phyloP scores from a whole-genome alignment of 2,888 invertebrate species.

The Antheraea yamamai region DNA sequence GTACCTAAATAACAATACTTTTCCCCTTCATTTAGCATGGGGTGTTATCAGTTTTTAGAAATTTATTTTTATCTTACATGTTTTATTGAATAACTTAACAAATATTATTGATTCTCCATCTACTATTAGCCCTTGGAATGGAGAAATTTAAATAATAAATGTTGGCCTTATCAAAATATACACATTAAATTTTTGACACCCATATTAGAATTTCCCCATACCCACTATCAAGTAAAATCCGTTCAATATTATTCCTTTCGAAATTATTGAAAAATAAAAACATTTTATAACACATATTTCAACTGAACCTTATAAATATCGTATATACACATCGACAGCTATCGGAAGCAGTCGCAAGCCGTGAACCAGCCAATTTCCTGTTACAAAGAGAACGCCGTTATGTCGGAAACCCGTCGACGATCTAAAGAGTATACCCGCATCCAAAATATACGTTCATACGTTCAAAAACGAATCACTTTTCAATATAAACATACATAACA shows the following conservation, averaged over 20 bases:
- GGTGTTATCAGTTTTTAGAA: too few species aligned
- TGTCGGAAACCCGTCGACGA: slow-evolving; percentile 39
- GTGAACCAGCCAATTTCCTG: slow-evolving; percentile 62
- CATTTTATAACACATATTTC: neutral
- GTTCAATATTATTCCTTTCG: neutral
- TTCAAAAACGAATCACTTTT: neutral
- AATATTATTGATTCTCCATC: too few species aligned
- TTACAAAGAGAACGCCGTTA: slow-evolving; percentile 34
- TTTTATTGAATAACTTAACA: too few species aligned
- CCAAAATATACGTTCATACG: slow-evolving; percentile 21
- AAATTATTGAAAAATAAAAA: neutral
- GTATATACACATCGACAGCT: slow-evolving; percentile 34
- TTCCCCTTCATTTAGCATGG: too few species aligned
- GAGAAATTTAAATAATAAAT: too few species aligned
- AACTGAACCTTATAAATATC: slow-evolving; percentile 17
- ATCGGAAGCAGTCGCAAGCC: slow-evolving; percentile 56
- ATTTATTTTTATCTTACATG: too few species aligned
- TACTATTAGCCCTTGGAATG: too few species aligned
- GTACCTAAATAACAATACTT: too few species aligned
- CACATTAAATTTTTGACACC: too few species aligned
- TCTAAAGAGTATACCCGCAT: slow-evolving; percentile 32
- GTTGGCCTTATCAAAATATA: too few species aligned
- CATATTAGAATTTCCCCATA: too few species aligned
- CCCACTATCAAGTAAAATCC: too few species aligned
- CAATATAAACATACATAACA: neutral